Evolutionary conservation across 2,797 vertebrate genomes (phyloP), one percentile per base, ranked within the genome.

Genomic region (Parambassis ranga): DNA sequence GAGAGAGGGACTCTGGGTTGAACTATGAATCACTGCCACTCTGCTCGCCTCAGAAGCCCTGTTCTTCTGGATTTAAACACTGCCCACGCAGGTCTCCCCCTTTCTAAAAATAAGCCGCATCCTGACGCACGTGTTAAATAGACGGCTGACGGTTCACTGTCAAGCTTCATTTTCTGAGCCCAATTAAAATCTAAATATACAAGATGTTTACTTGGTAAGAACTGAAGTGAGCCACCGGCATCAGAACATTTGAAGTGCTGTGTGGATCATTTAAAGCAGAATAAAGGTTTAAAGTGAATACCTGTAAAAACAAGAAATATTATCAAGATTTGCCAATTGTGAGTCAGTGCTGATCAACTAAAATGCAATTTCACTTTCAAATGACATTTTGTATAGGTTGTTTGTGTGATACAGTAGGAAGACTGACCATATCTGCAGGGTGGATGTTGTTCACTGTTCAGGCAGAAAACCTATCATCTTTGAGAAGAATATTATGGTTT

Each of bases 1-100:
- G 91, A 92, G 80, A 86, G 44, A 85, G 83, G 85, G 87, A 88
- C 85, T 85, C 35, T 75, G 87, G 66, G 88, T 50, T 66, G 58
- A 75, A 83, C 70, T 73, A 91, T 91, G 85, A 92, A 92, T 92
- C 90, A 87, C 62, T 85, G 88, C 80, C 88, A 88, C 67, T 84
- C 82, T 79, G 49, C 35, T 56, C 63, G 73, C 66, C 76, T 82
- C 87, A 46, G 65, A 84, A 81, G 71, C 59, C 73, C 81, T 18
- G 18, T 64, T 78, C 73, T 52, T 43, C 73, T 72, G 72, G 63
- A 77, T 79, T 58, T 77, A 63, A 69, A 61, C 59, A 44, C 57
- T 61, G 53, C 65, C 73, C 71, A 78, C 71, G 52, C 52, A 72
- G 51, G 41, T 52, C 64, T 33, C 33, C 61, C 31, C 31, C n/a